These are phyloP conservation scores for Nyctereutes procyonoides DNA, from an alignment of 2,113 vertebrate genomes.

Conservation along the genomic window DNA sequence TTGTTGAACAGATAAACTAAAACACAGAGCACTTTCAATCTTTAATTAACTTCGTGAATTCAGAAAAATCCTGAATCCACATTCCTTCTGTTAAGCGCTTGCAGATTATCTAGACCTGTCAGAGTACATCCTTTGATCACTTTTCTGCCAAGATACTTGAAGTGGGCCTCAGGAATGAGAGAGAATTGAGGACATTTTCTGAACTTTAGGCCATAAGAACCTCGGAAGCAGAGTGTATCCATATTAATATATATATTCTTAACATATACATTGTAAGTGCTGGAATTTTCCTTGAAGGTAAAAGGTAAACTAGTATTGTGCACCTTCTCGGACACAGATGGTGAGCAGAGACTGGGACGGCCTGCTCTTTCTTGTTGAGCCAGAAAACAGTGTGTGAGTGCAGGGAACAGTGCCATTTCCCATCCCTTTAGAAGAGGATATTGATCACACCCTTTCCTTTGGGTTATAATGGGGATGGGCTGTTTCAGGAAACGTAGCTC, in stretches of 20 bases:
- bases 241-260: background rate
- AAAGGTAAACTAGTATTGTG: background rate
- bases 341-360: background rate
- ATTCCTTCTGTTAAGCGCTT: background rate
- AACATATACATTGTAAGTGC: background rate
- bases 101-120: too few relatives aligned
- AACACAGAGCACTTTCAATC: background rate
- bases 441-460: constrained; percentile 64
- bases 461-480: background rate
- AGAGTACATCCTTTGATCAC: background rate
- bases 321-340: background rate
- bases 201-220: background rate
- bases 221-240: background rate
- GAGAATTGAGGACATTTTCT: background rate
- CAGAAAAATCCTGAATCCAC: background rate
- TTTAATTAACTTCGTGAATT: background rate
- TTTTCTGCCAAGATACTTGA: background rate
- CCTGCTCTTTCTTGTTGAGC: background rate
- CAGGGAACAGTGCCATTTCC: background rate
- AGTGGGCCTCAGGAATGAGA: background rate
- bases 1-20: background rate
- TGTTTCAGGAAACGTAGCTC: constrained; percentile 6
- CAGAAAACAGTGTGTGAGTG: background rate
- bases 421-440: constrained; percentile 42
- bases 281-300: background rate